Conservation (phyloP, 2,113 vertebrate genomes). For the Epinephelus moara region DNA sequence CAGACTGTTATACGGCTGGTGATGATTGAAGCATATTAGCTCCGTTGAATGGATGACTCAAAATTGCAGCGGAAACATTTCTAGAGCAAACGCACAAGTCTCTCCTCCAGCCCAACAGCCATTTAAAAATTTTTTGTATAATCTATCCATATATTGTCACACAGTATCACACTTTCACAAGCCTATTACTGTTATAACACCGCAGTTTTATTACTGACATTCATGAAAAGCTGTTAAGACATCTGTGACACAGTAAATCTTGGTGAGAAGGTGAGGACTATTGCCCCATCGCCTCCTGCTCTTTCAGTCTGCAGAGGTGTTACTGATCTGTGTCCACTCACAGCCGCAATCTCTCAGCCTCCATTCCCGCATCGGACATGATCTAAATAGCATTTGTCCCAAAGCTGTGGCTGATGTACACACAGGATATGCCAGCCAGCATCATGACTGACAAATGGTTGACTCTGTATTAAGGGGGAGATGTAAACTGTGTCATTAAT, state of each 20-base stretch:
- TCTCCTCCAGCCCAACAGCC: too few species aligned
- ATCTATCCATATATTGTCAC: background rate
- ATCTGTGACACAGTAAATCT: background rate
- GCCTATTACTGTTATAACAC: background rate
- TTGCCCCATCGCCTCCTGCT: background rate
- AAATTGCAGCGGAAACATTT: background rate
- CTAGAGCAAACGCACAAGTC: background rate
- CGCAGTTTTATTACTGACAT: background rate
- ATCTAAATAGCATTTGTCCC: background rate
- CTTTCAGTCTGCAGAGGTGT: background rate
- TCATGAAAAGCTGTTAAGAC: background rate
- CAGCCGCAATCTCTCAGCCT: background rate
- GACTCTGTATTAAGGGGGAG: background rate
- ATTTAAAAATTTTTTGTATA: background rate
- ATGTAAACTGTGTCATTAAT: constrained; percentile 13
- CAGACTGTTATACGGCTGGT: background rate
- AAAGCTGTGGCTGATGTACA: constrained; percentile 7
- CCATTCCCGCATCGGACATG: background rate
- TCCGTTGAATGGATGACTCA: too few species aligned
- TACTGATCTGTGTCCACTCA: background rate
- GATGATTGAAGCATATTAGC: background rate
- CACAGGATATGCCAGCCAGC: background rate
- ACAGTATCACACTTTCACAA: background rate
- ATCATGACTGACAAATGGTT: constrained; percentile 18
- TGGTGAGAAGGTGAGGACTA: background rate